Evolutionary conservation across 2,888 invertebrate genomes (phyloP), one percentile per base, ranked within the genome.

Genomic region (Harpalus rubripes): DNA sequence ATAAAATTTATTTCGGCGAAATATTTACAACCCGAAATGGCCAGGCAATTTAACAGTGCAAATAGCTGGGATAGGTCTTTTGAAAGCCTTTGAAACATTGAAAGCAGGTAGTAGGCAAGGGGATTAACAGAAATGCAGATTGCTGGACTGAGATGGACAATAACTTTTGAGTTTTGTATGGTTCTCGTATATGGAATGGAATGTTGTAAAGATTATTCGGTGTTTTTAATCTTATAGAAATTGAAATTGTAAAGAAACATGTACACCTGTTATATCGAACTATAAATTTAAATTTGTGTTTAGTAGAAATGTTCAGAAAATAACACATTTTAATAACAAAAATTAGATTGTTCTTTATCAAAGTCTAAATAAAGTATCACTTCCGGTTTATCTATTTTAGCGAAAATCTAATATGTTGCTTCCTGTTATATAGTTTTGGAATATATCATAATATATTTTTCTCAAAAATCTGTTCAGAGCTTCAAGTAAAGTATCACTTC

Each of bases 61-160:
- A 68, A 68, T 15, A 68, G 68, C 68, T 41, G 15, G 39, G 32
- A 32, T 15, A 12, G n/a, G 32, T 8, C 5, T 26, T n/a, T 68
- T 63, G 26, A 63, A 63, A 22, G 63, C 10, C 63, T 18, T 22
- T 22, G 26, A 26, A 63, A 32, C n/a, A n/a, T n/a, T n/a, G n/a
- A n/a, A 65, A 15, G 7, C 68, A 68, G 68, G 68, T 68, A 68
- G 26, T 15, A n/a, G 22, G 16, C 1, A 39, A 68, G 22, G 16
- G 16, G 68, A 68, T 68, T 68, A 68, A 0, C 26, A 68, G n/a
- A 68, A 39, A 39, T 68, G 39, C 68, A 68, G 68, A 68, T 68
- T 32, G 22, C 15, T 12, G 12, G 12, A 15, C 68, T 39, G 15
- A 15, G 39, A n/a, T 16, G 59, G 15, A 59, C 16, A 15, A 59